Base-by-base conservation (phyloP, 2,888 invertebrate species). In the Magallana nippona region DNA sequence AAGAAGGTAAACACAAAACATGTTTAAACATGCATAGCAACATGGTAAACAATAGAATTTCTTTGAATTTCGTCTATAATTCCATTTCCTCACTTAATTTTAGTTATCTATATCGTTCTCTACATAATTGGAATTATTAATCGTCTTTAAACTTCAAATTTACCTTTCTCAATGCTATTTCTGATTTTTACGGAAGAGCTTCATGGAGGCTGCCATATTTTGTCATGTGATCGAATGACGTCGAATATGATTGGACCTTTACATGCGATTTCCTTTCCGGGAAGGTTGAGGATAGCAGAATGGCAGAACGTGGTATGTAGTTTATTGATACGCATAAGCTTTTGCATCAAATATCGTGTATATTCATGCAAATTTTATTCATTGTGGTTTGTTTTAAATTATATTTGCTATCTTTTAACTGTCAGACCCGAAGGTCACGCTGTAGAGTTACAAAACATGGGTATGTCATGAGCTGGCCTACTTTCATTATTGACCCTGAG, bases 261-360 rank as follows among this genome's bases (percentile, higher is more conserved):
- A 56, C 5, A n/a, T 15, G 63, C 77, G 22, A 85, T 85, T 85
- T 81, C 85, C 85, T 85, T 85, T 85, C 85, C 79, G 57, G 85
- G 85, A 81, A 80, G 82, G 22, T 82, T 81, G 79, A 79, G 71
- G 82, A 58, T 27, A 55, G 81, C 82, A 86, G 81, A 79, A 86
- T 86, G 86, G 86, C 86, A 60, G 79, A 83, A 80, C 82, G 83
- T 78, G 85, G 86, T 86, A 85, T 62, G 86, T 86, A 56, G 19
- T 22, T 56, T 57, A 60, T 32, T 13, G 32, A 27, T 62, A 22
- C 71, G 71, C 71, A 71, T 5, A 13, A 71, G 71, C 27, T 32
- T 71, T 27, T 71, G 27, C 71, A 71, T 22, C 2, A 5, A 71
- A 27, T 27, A 27, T 22, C 27, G 5, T 27, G 27, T 5, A 13